A percentile compares a stretch with the other conserved stretches of the same genome.
Evolutionary conservation across 2,888 invertebrate species (phyloP).

Genomic region (Ecliptopera silaceata): DNA sequence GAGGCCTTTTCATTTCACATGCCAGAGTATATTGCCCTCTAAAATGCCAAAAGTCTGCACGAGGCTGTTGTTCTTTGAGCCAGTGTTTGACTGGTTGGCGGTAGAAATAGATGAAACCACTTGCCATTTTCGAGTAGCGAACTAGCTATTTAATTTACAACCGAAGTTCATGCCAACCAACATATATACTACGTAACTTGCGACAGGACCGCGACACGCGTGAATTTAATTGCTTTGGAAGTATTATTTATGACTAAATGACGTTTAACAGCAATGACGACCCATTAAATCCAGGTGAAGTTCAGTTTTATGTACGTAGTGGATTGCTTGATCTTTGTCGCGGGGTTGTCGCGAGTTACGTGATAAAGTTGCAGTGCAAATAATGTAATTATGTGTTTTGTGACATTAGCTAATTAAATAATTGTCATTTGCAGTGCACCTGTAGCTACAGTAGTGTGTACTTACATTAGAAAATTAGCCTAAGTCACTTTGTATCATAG

Average conservation of each 20-base stretch:
- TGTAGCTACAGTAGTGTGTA: neutral
- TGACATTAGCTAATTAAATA: conserved; percentile 16
- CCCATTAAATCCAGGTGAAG: too few relatives aligned
- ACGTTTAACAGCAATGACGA: too few relatives aligned
- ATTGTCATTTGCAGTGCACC: conserved; percentile 1
- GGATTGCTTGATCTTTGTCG: too few relatives aligned
- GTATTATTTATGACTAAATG: too few relatives aligned
- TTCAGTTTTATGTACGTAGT: too few relatives aligned
- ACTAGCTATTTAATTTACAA: neutral
- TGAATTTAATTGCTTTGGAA: too few relatives aligned
- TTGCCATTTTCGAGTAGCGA: neutral
- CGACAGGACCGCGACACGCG: too few relatives aligned
- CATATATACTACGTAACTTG: too few relatives aligned
- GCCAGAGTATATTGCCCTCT: conserved; percentile 8
- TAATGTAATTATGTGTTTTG: neutral
- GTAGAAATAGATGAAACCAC: conserved; percentile 18
- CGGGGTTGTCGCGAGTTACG: too few relatives aligned
- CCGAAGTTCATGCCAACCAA: neutral
- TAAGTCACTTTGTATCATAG: too few relatives aligned
- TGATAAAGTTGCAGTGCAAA: too few relatives aligned
- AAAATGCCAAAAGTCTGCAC: conserved; percentile 17
- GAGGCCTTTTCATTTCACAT: conserved; percentile 11
- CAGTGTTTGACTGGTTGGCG: neutral
- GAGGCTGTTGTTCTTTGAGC: conserved; percentile 9
- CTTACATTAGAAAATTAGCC: conserved; percentile 1